Evolutionary conservation across 2,113 vertebrate species (phyloP).

Genomic region (Perca fluviatilis): DNA sequence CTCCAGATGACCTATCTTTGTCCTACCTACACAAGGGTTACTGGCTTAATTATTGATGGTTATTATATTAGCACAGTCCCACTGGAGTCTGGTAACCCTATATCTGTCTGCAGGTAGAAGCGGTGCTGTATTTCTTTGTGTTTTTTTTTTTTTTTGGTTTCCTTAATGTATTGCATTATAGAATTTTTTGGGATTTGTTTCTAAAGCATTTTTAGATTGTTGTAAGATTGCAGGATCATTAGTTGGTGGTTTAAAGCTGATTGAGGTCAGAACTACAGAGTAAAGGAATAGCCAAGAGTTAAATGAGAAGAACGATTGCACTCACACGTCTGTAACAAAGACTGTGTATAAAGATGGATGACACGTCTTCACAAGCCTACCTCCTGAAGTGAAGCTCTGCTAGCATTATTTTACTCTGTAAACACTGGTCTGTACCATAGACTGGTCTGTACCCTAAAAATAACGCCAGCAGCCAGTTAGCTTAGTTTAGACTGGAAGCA

Average conservation of each 20-base stretch:
- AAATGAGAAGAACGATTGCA: not conserved
- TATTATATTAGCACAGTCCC: not conserved
- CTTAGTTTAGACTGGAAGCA: not conserved
- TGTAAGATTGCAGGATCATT: not conserved
- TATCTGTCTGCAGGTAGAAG: not conserved
- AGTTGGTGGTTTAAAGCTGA: not conserved
- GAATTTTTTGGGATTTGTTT: not conserved
- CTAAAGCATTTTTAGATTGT: not conserved
- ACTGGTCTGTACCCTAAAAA: too few species aligned
- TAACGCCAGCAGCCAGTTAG: not conserved
- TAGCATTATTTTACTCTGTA: too few species aligned
- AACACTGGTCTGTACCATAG: too few species aligned
- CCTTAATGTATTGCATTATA: not conserved
- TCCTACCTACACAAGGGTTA: not conserved
- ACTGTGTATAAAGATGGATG: too few species aligned
- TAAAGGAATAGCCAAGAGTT: not conserved
- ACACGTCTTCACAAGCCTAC: too few species aligned
- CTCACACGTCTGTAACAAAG: not conserved
- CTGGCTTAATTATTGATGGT: conserved; percentile 1
- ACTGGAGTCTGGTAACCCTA: not conserved
- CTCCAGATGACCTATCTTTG: conserved; percentile 7
- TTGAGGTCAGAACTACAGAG: not conserved
- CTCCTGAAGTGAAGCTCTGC: too few species aligned
- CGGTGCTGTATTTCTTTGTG: not conserved
- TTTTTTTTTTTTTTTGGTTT: not conserved